Evolutionary conservation across 1,140 invertebrate species (phyloP).

Genomic region (Hydropsyche tenuis): DNA sequence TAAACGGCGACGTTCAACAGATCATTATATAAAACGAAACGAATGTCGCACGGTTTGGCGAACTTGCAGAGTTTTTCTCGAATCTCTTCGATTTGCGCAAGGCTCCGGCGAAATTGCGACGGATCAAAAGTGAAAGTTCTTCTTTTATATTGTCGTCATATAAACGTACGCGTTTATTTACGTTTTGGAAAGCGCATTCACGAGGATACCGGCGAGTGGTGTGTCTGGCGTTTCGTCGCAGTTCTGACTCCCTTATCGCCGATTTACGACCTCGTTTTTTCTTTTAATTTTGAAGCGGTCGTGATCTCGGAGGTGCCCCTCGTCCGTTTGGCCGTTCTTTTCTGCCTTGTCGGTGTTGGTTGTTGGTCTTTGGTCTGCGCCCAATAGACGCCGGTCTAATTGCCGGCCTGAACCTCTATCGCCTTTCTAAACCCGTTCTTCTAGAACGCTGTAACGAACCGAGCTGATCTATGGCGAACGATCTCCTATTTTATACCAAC

Average conservation of each 20-base stretch:
- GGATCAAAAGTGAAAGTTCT: conserved; percentile 4
- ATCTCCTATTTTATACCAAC: not conserved
- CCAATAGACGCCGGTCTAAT: conserved; percentile 13
- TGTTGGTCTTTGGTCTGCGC: not conserved
- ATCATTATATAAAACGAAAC: no score
- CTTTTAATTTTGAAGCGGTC: not conserved
- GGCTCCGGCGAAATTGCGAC: not conserved
- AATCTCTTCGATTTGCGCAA: not conserved
- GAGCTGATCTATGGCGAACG: not conserved
- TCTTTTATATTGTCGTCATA: not conserved
- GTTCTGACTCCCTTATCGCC: not conserved
- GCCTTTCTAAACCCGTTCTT: conserved; percentile 12
- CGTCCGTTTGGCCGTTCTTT: no score
- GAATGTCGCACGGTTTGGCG: no score
- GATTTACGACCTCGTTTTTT: not conserved
- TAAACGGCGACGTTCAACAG: no score
- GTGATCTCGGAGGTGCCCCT: conserved; percentile 4
- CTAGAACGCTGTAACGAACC: conserved; percentile 12
- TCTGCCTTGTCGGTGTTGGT: not conserved
- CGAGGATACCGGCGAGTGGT: no score
- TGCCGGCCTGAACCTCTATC: not conserved
- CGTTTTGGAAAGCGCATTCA: no score
- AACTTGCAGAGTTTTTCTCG: no score
- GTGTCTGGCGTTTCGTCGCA: not conserved
- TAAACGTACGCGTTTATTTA: not conserved